Conservation (phyloP, 2,797 vertebrate genomes). For the Chaenodraco wilsoni region DNA sequence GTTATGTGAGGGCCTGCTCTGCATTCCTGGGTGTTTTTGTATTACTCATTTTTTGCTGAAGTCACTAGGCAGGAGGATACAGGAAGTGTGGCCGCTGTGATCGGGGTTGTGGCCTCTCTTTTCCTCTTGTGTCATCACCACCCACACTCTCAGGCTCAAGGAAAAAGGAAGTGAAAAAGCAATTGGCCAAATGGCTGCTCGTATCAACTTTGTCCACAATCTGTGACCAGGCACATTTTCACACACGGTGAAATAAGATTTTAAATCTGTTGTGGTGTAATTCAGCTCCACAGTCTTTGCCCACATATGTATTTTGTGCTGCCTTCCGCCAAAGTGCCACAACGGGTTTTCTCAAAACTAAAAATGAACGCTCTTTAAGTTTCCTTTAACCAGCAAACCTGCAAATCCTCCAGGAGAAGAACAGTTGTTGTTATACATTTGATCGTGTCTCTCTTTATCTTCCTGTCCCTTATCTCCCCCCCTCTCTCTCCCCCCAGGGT, state of each 20-base stretch:
- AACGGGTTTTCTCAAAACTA: slow-evolving; percentile 15
- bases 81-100: slow-evolving; percentile 64
- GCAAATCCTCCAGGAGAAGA: background rate
- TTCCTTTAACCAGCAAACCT: background rate
- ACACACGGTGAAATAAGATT: slow-evolving; percentile 4
- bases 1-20: slow-evolving; percentile 6
- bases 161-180: slow-evolving; percentile 65
- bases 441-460: slow-evolving; percentile 19
- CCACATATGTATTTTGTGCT: slow-evolving; percentile 7
- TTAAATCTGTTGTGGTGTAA: background rate
- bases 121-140: slow-evolving; percentile 68
- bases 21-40: slow-evolving; percentile 22
- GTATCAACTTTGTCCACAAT: slow-evolving; percentile 30
- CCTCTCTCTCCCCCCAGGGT: slow-evolving; percentile 80
- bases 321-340: slow-evolving; percentile 11
- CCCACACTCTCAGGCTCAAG: slow-evolving; percentile 16
- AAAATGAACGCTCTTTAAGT: background rate
- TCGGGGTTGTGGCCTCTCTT: slow-evolving; percentile 35
- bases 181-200: slow-evolving; percentile 26
- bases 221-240: background rate
- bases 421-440: slow-evolving; percentile 13
- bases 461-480: slow-evolving; percentile 1
- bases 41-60: slow-evolving; percentile 59
- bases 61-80: slow-evolving; percentile 46
- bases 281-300: background rate